A percentile compares a stretch with the other conserved stretches of the same genome.
Evolutionary conservation across 2,888 invertebrate genomes (phyloP).

Genomic region (Sphinx pinastri): DNA sequence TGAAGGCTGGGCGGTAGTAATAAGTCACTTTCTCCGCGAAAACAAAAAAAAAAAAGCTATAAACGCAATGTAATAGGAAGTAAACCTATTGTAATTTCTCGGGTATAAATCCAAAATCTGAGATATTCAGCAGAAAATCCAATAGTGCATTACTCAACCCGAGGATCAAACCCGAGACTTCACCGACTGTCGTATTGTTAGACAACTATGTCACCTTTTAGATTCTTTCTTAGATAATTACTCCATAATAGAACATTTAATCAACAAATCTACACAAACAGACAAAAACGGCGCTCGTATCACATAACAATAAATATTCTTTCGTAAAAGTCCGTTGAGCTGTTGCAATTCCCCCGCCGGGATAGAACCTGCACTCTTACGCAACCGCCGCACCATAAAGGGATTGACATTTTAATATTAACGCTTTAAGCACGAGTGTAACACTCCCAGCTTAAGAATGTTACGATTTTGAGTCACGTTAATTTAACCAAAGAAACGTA

Average conservation of each 20-base stretch:
- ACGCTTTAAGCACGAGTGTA: conserved; percentile 19
- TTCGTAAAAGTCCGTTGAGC: conserved; percentile 35
- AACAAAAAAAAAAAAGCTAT: too few species aligned
- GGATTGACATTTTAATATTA: conserved; percentile 49
- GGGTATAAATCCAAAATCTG: too few species aligned
- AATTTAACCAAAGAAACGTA: not conserved
- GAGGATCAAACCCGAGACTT: not conserved
- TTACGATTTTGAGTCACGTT: not conserved
- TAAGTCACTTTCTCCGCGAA: too few species aligned
- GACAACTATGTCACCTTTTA: not conserved
- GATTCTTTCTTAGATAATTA: not conserved
- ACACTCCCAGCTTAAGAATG: not conserved
- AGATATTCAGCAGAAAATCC: too few species aligned
- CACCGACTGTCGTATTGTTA: not conserved
- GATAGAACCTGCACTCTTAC: conserved; percentile 40
- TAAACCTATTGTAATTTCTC: too few species aligned
- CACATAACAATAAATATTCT: conserved; percentile 33
- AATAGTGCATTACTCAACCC: not conserved
- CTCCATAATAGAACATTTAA: not conserved
- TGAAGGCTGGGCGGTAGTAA: too few species aligned
- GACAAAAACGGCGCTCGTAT: not conserved
- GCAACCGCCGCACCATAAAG: conserved; percentile 38
- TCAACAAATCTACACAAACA: conserved; percentile 5
- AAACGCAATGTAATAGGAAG: too few species aligned
- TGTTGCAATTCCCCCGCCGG: conserved; percentile 31